Evolutionary conservation across 2,113 vertebrate genomes (phyloP), one percentile per base, ranked within the genome.

Genomic region (Podarcis muralis): DNA sequence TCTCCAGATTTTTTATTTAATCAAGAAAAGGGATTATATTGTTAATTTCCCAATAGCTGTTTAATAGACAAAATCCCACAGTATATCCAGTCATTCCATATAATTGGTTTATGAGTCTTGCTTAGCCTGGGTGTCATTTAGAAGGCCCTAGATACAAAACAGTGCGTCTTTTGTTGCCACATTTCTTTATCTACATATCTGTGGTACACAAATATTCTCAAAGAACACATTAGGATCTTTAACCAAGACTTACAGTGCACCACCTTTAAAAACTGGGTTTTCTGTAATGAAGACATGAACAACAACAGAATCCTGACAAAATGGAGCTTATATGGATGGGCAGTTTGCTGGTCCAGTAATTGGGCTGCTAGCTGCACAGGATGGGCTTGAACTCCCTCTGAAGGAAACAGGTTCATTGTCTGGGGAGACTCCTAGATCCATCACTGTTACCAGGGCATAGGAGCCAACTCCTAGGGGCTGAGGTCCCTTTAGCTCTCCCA

Each of bases 71-170:
- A 48, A 68, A 76, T 83, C 77, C 72, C 40, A 53, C 22, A 83
- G 40, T 69, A 83, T 88, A 77, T 83, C 59, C 71, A 77, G 30
- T 83, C 72, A 77, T 62, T 87, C 35, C 35, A 30, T 25, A 68
- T 83, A 88, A 88, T 88, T 88, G 72, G 81, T 37, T 87, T 71
- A 80, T 71, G 66, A 68, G 13, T 8, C 87, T 77, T 75, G 30
- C 40, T 66, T 69, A 76, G 81, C 37, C 77, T 53, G 77, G 37
- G 13, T 23, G 76, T 88, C 81, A 83, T 83, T 77, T 77, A 83
- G 81, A 23, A 23, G 13, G n/a, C 13, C n/a, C 16, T 20, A 25
- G 62, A 77, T 48, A 48, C 62, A 53, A 77, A 37, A 68, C 25
- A n/a, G 35, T 15, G 43, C 43, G 53, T 83, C 37, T 48, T 71